These are phyloP conservation scores for Phoxinus phoxinus DNA, from an alignment of 2,113 vertebrate species.

Conservation along the genomic window DNA sequence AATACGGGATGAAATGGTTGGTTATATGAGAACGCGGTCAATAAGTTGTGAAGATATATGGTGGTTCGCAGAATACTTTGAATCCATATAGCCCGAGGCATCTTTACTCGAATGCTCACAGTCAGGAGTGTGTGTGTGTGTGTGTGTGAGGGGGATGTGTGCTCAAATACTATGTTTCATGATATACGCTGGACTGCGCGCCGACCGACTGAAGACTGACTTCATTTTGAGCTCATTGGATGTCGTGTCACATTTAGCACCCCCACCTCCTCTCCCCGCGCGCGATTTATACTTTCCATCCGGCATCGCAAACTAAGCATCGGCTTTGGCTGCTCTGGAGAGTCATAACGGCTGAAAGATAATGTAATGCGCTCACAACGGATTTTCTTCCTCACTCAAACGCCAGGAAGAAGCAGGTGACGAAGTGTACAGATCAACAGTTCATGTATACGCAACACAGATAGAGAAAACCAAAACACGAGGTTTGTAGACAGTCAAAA, in stretches of 20 bases:
- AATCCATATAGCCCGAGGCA: constrained; percentile 22
- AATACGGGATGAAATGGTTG: constrained; percentile 3
- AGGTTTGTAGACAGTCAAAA: constrained; percentile 78
- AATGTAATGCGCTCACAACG: constrained; percentile 31
- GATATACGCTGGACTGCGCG: not conserved
- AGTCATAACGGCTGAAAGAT: constrained; percentile 24
- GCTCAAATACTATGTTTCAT: not conserved
- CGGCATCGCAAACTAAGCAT: not conserved
- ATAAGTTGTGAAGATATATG: constrained; percentile 1
- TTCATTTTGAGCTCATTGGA: not conserved
- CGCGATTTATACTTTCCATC: not conserved
- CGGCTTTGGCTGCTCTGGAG: constrained; percentile 10
- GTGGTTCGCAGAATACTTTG: constrained; percentile 28
- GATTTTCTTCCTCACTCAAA: constrained; percentile 19
- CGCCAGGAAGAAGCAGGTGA: constrained; percentile 67
- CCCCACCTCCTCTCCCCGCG: not conserved
- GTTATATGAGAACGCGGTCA: constrained; percentile 8
- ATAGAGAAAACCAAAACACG: constrained; percentile 70
- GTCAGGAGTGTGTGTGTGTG: not conserved
- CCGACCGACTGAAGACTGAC: not conserved
- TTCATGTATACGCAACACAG: constrained; percentile 76
- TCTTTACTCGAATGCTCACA: constrained; percentile 1
- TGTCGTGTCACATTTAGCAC: not conserved
- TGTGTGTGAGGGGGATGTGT: not conserved
- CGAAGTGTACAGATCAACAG: constrained; percentile 76